Percentiles rank a stretch among this genome's conserved stretches.
Evolutionary conservation across 2,113 vertebrate species (phyloP).

Genomic region (Donacobius atricapilla): DNA sequence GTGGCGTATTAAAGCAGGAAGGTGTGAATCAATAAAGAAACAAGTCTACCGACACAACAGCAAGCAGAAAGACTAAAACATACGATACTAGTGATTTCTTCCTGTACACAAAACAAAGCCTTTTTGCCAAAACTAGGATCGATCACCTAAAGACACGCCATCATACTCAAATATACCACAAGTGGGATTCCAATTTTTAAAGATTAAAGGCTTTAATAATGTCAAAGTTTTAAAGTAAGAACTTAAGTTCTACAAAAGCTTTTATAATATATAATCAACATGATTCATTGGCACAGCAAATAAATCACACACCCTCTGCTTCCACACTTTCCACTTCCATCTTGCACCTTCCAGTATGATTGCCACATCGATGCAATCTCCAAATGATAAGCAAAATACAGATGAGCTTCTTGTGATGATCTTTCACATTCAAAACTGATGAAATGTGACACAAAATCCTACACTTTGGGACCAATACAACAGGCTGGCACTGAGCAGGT

Average conservation of each 20-base stretch:
- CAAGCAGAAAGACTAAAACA: background rate
- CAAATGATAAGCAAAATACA: background rate
- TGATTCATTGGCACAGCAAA: background rate
- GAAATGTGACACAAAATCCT: background rate
- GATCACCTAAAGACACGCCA: background rate
- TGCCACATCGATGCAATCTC: background rate
- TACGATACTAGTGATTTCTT: background rate
- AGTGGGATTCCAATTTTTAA: background rate
- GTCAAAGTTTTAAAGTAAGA: background rate
- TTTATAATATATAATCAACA: background rate
- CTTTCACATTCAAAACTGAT: background rate
- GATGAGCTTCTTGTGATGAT: background rate
- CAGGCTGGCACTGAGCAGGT: background rate
- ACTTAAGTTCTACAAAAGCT: background rate
- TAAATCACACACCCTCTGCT: background rate
- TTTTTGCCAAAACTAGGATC: background rate
- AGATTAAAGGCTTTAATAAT: background rate
- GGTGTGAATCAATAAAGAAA: background rate
- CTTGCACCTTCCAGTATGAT: background rate
- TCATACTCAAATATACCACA: background rate
- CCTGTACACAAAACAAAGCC: background rate
- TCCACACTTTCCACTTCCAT: background rate
- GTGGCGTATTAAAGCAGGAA: background rate
- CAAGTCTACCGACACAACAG: background rate
- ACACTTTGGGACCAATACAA: background rate